Evolutionary conservation across 2,113 vertebrate genomes (phyloP), one percentile per base, ranked within the genome.

Genomic region (Esox niger): DNA sequence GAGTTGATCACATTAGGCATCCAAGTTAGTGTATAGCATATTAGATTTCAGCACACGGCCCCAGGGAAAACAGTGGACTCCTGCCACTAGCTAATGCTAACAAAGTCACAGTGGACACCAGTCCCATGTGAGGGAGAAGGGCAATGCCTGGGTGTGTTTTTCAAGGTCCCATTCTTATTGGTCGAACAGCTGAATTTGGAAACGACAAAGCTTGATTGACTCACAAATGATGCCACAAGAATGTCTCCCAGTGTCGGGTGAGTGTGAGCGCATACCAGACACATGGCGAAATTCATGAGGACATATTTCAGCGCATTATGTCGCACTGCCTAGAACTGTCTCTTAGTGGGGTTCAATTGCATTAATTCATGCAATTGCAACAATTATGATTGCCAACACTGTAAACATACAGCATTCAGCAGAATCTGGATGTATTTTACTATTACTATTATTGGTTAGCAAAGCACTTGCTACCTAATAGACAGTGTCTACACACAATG

Each of bases 81-180:
- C 60, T 58, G 70, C 33, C 54, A 58, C 15, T 49, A 20, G 26
- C 27, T 13, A 6, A 26, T 26, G 30, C 56, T 20, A n/a, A 23
- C 8, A n/a, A 65, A 11, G 46, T 54, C 21, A 3, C 21, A 10
- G 20, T 30, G 38, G 38, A 43, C 38, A 43, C 38, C 35, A 25
- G 46, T 59, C 33, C 76, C 49, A 31, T n/a, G 60, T 76, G 59
- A 69, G 47, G 47, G 54, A 33, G 33, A 78, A 15, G 38, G 1
- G 38, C 15, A 43, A 17, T 43, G n/a, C n/a, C n/a, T n/a, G 75
- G 80, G 84, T 65, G 84, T 87, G 81, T 66, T 69, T 10, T 20
- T 17, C 61, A 56, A 73, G 49, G 27, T 32, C 21, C 33, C 1
- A 21, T 8, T 79, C 62, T 63, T 56, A 88, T 86, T 86, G 83